Conservation (phyloP, 1,140 invertebrate species). For the Protaetia brevitarsis region DNA sequence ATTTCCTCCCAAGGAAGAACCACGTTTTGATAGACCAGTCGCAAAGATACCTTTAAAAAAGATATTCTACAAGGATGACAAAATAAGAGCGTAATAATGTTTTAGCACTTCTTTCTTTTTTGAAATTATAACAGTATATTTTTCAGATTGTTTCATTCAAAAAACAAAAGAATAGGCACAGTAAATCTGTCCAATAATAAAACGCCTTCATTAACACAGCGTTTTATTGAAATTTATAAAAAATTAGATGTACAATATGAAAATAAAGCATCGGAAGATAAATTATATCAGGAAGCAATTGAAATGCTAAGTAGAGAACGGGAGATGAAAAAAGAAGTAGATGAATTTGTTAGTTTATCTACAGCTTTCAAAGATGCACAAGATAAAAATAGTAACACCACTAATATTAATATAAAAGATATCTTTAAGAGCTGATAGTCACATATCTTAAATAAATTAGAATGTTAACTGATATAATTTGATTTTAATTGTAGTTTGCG, state of each 20-base stretch:
- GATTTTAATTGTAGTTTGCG: no score
- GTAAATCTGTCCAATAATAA: constrained; percentile 52
- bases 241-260: constrained; percentile 51
- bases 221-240: constrained; percentile 58
- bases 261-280: constrained; percentile 51
- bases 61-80: constrained; percentile 86
- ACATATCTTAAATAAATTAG: not conserved
- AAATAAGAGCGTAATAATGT: constrained; percentile 72
- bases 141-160: constrained; percentile 63
- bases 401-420: constrained; percentile 25
- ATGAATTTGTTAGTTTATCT: constrained; percentile 34
- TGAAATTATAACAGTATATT: constrained; percentile 4
- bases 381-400: constrained; percentile 27
- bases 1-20: constrained; percentile 81
- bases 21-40: constrained; percentile 63
- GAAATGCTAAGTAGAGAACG: constrained; percentile 46
- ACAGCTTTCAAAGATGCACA: constrained; percentile 41
- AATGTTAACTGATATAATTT: no score
- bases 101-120: not conserved
- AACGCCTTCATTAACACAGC: constrained; percentile 55
- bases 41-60: constrained; percentile 57
- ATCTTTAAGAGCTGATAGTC: not conserved
- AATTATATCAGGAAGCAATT: constrained; percentile 49
- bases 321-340: constrained; percentile 25
- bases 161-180: constrained; percentile 52